Conservation (phyloP, 2,113 vertebrate species). For the Poecile atricapillus region DNA sequence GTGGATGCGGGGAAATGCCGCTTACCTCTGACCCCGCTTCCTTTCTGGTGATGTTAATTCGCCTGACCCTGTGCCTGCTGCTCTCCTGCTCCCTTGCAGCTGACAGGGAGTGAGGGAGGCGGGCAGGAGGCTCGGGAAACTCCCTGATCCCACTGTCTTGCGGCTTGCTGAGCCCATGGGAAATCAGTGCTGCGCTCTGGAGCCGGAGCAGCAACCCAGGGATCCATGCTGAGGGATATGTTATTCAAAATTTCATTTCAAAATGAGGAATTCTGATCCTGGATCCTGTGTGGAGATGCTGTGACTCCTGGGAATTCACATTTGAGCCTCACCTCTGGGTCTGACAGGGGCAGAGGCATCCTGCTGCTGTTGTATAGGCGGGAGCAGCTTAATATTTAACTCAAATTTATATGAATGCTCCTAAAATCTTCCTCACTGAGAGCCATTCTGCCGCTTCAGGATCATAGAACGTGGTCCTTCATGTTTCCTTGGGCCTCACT, state of each 20-base stretch:
- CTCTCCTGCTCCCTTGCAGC: not conserved
- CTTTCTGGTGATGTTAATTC: not conserved
- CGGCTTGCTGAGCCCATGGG: rapidly evolving
- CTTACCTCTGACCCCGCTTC: not conserved
- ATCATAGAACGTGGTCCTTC: rapidly evolving
- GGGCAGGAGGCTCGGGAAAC: not conserved
- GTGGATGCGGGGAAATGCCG: not conserved
- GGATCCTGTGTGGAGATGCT: rapidly evolving
- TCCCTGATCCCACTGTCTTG: not conserved
- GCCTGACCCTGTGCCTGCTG: not conserved
- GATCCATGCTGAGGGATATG: rapidly evolving
- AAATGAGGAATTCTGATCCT: not conserved
- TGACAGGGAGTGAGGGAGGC: not conserved
- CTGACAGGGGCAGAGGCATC: not conserved
- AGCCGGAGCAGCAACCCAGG: rapidly evolving
- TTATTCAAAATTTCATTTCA: not conserved
- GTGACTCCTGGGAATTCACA: not conserved
- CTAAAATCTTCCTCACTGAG: not conserved
- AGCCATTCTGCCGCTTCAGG: not conserved
- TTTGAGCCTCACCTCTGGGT: not conserved
- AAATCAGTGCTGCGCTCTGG: rapidly evolving
- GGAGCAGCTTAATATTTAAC: not conserved
- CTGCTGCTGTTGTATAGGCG: not conserved
- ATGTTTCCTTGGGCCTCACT: not conserved
- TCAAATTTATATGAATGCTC: not conserved